A percentile compares a stretch with the other conserved stretches of the same genome.
phyloP scores from a whole-genome alignment of 2,797 vertebrate genomes.

The Poeciliopsis paucimaculata region DNA sequence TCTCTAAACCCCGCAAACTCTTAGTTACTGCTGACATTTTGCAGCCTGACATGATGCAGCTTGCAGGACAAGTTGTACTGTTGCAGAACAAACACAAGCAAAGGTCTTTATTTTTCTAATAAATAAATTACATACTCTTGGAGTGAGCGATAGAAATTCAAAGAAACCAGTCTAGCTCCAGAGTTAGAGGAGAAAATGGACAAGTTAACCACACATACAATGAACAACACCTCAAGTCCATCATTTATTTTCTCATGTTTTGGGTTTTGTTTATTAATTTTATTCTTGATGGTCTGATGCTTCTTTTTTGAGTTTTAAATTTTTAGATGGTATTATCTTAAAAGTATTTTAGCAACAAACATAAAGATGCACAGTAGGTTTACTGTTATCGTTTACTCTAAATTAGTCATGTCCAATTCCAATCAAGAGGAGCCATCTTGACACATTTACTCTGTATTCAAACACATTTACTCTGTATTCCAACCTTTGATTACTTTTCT shows the following conservation, averaged over 20 bases:
- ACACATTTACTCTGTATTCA: background rate
- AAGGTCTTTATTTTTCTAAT: background rate
- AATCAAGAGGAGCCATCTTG: background rate
- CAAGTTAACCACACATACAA: background rate
- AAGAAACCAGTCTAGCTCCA: background rate
- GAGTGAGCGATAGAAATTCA: background rate
- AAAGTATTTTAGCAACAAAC: background rate
- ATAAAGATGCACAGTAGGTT: background rate
- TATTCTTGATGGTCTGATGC: background rate
- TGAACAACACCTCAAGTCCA: background rate
- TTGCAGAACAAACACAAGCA: background rate
- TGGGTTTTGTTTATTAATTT: background rate
- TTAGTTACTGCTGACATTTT: constrained; percentile 9
- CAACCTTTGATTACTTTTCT: background rate
- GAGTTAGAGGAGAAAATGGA: background rate
- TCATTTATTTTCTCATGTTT: background rate
- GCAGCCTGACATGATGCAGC: background rate
- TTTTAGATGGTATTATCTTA: background rate
- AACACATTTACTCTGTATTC: background rate
- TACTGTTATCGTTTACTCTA: background rate
- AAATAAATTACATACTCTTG: background rate
- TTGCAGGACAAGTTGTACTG: background rate
- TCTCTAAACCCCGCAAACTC: constrained; percentile 8
- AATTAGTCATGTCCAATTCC: background rate
- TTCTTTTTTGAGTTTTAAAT: background rate